These are phyloP conservation scores for Panthera tigris DNA, from an alignment of 2,113 vertebrate species.

Conservation along the genomic window DNA sequence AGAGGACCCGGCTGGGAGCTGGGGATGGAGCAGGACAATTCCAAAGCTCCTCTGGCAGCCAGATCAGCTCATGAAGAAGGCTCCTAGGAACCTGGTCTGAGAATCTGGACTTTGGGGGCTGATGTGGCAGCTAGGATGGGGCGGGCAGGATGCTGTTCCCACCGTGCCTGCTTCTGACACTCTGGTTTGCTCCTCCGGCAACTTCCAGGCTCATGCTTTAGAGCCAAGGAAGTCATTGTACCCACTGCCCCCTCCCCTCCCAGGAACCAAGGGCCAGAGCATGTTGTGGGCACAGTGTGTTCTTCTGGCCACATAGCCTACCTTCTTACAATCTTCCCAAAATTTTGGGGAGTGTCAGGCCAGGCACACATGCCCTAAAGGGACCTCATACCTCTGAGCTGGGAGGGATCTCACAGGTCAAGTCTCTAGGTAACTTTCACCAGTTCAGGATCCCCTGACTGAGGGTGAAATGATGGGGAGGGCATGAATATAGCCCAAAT, in stretches of 20 bases:
- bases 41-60: background rate
- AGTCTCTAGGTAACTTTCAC: background rate
- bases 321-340: slow-evolving; percentile 17
- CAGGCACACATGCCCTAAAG: background rate
- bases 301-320: background rate
- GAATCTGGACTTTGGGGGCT: background rate
- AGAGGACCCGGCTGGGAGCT: background rate
- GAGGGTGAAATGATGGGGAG: background rate
- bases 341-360: background rate
- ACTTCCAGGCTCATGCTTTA: background rate
- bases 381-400: slow-evolving; percentile 1
- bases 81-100: background rate
- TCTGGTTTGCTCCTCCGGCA: background rate
- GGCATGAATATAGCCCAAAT: background rate
- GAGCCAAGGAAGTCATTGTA: background rate
- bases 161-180: background rate
- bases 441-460: background rate
- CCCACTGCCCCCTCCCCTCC: background rate
- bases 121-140: background rate
- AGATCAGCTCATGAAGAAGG: background rate
- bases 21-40: background rate
- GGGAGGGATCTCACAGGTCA: background rate
- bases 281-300: background rate
- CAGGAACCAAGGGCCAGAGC: background rate
- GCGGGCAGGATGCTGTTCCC: background rate